These are phyloP conservation scores for Ectropis grisescens DNA, from an alignment of 1,140 invertebrate genomes.

Conservation along the genomic window DNA sequence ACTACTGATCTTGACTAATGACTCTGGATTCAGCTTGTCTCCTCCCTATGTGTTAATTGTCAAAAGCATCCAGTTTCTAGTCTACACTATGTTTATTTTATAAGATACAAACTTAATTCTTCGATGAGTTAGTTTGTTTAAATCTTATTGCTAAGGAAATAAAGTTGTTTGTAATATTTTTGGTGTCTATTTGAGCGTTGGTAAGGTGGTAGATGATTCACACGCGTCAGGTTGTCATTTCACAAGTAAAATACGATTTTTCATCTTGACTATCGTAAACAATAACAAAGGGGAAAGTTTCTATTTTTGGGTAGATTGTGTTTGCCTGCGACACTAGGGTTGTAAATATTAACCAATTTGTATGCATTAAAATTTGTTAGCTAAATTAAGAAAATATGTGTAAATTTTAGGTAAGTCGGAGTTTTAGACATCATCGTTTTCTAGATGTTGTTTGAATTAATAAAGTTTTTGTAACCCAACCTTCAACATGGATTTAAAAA, in stretches of 20 bases:
- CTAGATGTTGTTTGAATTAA: no score
- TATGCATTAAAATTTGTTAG: no score
- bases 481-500: no score
- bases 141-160: no score
- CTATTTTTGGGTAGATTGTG: constrained; percentile 23
- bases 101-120: constrained; percentile 24
- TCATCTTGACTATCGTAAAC: constrained; percentile 53
- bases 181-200: no score
- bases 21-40: constrained; percentile 35
- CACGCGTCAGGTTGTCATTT: constrained; percentile 46
- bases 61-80: constrained; percentile 46
- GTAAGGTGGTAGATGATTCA: constrained; percentile 17
- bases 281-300: constrained; percentile 22
- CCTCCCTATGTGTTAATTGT: constrained; percentile 55
- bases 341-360: no score
- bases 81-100: constrained; percentile 64
- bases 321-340: constrained; percentile 9
- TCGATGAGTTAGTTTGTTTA: no score
- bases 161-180: no score
- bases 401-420: no score
- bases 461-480: no score
- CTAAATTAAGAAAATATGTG: no score
- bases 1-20: constrained; percentile 62
- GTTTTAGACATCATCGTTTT: no score
- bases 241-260: constrained; percentile 53